phyloP scores from a whole-genome alignment of 2,888 invertebrate species.

The Atethmia centrago region DNA sequence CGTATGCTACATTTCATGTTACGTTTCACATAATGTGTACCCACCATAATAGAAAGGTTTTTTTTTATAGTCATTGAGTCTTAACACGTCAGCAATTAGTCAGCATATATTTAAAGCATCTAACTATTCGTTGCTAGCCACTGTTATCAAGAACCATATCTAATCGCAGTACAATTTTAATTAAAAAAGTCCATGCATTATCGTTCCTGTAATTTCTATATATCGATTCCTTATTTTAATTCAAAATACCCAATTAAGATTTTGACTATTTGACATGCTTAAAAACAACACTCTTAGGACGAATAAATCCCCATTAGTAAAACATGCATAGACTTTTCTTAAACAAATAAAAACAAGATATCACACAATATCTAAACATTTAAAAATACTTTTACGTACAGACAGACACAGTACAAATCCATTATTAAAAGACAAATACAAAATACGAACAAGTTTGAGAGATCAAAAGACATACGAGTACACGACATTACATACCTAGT shows the following conservation, averaged over 20 bases:
- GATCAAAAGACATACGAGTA: slow-evolving; percentile 35
- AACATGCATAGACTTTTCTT: slow-evolving; percentile 54
- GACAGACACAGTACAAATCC: slow-evolving; percentile 15
- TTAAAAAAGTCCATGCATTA: slow-evolving; percentile 55
- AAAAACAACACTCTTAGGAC: slow-evolving; percentile 7
- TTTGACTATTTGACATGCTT: slow-evolving; percentile 2
- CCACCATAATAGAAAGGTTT: not conserved
- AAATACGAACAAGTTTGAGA: slow-evolving; percentile 16
- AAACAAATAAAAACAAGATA: slow-evolving; percentile 26
- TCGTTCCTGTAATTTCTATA: not conserved
- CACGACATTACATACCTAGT: slow-evolving; percentile 17
- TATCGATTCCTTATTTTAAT: not conserved
- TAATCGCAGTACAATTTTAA: not conserved
- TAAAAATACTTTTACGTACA: slow-evolving; percentile 29
- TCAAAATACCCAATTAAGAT: not conserved
- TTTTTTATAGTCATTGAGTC: not conserved
- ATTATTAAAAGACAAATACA: slow-evolving; percentile 17
- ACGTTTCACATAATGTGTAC: not conserved
- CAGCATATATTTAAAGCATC: not conserved
- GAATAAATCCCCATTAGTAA: not conserved
- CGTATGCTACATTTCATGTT: not conserved
- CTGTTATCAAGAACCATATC: slow-evolving; percentile 15
- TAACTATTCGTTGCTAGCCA: not conserved
- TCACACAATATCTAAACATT: slow-evolving; percentile 8
- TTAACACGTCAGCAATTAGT: not conserved